Evolutionary conservation across 2,797 vertebrate genomes (phyloP).

Genomic region (Cossypha heuglini): DNA sequence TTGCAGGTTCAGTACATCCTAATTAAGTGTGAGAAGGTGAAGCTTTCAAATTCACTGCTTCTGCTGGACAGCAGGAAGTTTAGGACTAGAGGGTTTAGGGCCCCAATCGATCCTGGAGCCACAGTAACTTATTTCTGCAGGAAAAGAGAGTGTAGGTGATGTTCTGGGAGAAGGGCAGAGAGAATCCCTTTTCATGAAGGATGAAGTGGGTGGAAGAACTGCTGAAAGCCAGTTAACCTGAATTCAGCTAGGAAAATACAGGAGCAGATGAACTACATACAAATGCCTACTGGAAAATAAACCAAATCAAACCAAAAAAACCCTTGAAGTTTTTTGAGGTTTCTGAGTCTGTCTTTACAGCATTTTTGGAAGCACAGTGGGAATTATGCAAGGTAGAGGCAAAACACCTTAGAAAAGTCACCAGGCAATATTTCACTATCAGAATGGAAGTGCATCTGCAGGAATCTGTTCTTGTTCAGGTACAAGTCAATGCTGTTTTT

Average conservation of each 20-base stretch:
- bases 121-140: neutral
- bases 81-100: neutral
- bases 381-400: neutral
- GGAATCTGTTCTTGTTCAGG: neutral
- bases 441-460: neutral
- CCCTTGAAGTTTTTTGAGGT: neutral
- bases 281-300: neutral
- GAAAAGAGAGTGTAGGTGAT: neutral
- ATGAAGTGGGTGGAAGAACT: neutral
- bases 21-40: neutral
- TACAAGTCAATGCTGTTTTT: neutral
- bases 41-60: neutral
- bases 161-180: neutral
- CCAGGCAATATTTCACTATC: neutral
- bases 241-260: neutral
- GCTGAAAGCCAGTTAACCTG: neutral
- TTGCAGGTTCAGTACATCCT: neutral
- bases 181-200: neutral
- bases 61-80: neutral
- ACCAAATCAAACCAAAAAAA: accelerated
- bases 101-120: neutral
- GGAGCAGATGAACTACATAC: neutral
- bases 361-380: neutral
- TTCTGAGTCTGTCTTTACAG: neutral
- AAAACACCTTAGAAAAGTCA: neutral